A percentile compares a stretch with the other conserved stretches of the same genome.
Conservation (phyloP, 2,797 vertebrate genomes). For the Premnoplex brunnescens region DNA sequence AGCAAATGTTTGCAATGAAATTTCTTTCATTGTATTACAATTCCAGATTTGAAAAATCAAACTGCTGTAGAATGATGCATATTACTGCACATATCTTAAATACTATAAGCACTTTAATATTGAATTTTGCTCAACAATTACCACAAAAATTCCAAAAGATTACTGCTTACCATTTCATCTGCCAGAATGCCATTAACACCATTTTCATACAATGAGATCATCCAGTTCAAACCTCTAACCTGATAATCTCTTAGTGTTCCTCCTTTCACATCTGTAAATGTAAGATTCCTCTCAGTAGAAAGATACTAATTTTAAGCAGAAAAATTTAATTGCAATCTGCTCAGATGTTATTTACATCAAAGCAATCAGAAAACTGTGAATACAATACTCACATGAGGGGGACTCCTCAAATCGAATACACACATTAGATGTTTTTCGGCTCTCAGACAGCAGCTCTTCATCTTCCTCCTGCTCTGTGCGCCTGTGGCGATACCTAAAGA, state of each 20-base stretch:
- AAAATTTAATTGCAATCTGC: not conserved
- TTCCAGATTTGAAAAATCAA: not conserved
- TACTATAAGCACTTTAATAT: not conserved
- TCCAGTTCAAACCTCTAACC: conserved; percentile 88
- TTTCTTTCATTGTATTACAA: not conserved
- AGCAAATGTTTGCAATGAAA: not conserved
- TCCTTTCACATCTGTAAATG: conserved; percentile 85
- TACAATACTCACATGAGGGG: conserved; percentile 82
- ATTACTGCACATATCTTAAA: not conserved
- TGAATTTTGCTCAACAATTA: not conserved
- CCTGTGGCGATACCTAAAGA: conserved; percentile 82
- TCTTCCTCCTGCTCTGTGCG: conserved; percentile 89
- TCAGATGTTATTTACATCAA: not conserved
- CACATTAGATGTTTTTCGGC: conserved; percentile 82
- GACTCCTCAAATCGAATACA: conserved; percentile 88
- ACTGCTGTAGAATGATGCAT: not conserved
- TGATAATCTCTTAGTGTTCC: conserved; percentile 88
- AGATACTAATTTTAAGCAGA: not conserved
- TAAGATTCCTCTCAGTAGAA: conserved; percentile 49
- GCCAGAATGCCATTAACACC: conserved; percentile 91
- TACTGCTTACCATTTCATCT: conserved; percentile 87
- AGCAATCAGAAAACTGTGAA: not conserved
- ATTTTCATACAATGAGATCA: conserved; percentile 91
- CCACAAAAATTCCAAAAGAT: not conserved
- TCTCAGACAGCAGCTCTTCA: conserved; percentile 86